Evolutionary conservation across 2,797 vertebrate genomes (phyloP).

Genomic region (Odontamblyopus lacepedii): DNA sequence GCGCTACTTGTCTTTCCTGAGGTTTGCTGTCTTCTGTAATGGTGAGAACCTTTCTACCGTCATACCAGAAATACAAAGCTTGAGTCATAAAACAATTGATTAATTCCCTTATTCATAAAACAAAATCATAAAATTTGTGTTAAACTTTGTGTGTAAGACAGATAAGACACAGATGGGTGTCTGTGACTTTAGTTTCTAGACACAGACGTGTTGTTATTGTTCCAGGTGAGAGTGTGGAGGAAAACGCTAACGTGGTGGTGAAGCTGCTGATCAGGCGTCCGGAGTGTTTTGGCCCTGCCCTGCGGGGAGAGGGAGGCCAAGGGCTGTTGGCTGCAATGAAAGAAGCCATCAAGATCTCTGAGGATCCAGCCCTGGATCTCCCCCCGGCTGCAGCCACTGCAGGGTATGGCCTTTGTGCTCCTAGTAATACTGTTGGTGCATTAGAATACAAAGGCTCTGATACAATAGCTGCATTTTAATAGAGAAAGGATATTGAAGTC

Average conservation of each 20-base stretch:
- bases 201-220: slow-evolving; percentile 1
- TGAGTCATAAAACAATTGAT: not conserved
- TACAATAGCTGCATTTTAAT: slow-evolving; percentile 37
- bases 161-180: not conserved
- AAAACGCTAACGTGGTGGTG: slow-evolving; percentile 98
- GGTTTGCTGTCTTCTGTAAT: slow-evolving; percentile 97
- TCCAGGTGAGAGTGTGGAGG: slow-evolving; percentile 96
- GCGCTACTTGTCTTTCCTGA: slow-evolving; percentile 94
- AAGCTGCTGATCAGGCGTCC: slow-evolving; percentile 95
- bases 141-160: not conserved
- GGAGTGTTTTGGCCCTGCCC: slow-evolving; percentile 95
- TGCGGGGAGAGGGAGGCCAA: slow-evolving; percentile 95
- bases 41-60: slow-evolving; percentile 73
- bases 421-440: slow-evolving; percentile 9
- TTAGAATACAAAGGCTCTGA: slow-evolving; percentile 31
- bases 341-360: slow-evolving; percentile 94
- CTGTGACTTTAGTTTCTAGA: not conserved
- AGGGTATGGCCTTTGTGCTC: slow-evolving; percentile 69
- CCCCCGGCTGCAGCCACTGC: slow-evolving; percentile 80
- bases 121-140: not conserved
- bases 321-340: slow-evolving; percentile 92
- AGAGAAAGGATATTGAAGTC: slow-evolving; percentile 22
- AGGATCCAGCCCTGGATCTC: slow-evolving; percentile 89
- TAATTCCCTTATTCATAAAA: not conserved
- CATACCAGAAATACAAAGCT: not conserved